These are phyloP conservation scores for Enteromius mattozi DNA, from an alignment of 2,797 vertebrate genomes.

Conservation along the genomic window DNA sequence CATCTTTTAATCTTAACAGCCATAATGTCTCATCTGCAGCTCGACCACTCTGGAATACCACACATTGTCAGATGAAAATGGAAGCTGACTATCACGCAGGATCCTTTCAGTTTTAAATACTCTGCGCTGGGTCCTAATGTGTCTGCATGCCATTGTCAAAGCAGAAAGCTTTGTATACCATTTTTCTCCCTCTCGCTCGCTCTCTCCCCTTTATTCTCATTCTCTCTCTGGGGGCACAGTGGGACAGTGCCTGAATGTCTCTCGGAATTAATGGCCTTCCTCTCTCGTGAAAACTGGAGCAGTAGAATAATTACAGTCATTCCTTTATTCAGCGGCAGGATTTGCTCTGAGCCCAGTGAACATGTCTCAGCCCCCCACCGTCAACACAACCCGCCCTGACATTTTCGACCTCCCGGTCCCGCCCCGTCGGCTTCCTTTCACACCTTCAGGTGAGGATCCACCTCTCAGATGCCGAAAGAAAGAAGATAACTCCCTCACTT, in stretches of 20 bases:
- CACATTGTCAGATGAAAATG: constrained; percentile 55
- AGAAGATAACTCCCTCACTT: constrained; percentile 22
- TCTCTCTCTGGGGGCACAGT: constrained; percentile 65
- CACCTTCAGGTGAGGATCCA: constrained; percentile 28
- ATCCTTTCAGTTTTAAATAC: constrained; percentile 60
- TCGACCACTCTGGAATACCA: constrained; percentile 32
- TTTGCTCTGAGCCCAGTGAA: constrained; percentile 66
- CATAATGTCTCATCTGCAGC: constrained; percentile 51
- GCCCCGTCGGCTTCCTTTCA: not conserved
- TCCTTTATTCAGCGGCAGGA: constrained; percentile 63
- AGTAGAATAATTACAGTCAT: constrained; percentile 72
- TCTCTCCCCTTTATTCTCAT: constrained; percentile 42
- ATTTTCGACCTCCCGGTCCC: not conserved
- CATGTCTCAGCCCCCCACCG: constrained; percentile 42
- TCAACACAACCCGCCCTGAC: constrained; percentile 38
- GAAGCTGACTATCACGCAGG: constrained; percentile 60
- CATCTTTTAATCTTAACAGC: constrained; percentile 29
- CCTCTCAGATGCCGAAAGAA: not conserved
- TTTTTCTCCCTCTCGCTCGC: constrained; percentile 43
- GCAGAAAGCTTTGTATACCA: constrained; percentile 65
- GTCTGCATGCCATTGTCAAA: constrained; percentile 70
- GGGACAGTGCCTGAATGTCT: constrained; percentile 68
- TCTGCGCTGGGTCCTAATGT: constrained; percentile 63
- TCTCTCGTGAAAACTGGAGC: constrained; percentile 71
- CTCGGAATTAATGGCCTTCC: constrained; percentile 71